Base-by-base conservation (phyloP, 2,797 vertebrate genomes). In the Oreonectes daqikongensis region DNA sequence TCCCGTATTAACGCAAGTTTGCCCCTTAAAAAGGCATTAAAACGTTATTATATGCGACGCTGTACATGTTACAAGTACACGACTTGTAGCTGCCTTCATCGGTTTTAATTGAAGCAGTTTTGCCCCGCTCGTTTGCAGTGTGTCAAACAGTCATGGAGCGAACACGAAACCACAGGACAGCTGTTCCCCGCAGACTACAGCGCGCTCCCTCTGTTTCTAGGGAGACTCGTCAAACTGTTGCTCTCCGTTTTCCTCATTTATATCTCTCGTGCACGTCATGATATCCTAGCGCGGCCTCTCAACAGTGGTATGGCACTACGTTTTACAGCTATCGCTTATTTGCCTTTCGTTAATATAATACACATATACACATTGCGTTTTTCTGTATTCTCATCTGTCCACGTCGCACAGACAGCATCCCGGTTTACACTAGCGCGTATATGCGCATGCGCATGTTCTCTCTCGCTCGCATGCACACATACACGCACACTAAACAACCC, bases 291-390 rank as follows among this genome's bases (percentile, higher is more conserved):
- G 57, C 84, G 4, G 17, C 12, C 70, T 69, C 87, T 87, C 73
- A 74, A 82, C 83, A 78, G 44, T 17, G 32, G 74, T 83, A 63
- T 83, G 85, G 79, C 66, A 72, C 85, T 64, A 1, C 18, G 20
- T 73, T 26, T 14, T 84, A 64, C 76, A 4, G 64, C 80, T 26
- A 69, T 77, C 72, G 61, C 32, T 85, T 87, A 72, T 82, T 81
- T 86, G 20, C 84, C n/a, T 80, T 69, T 61, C 60, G 50, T 79
- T 85, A 82, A 81, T 87, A 85, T n/a, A 87, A 53, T 84, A 85
- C 77, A 60, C 72, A 30, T 78, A 46, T n/a, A 40, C 38, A 46
- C 84, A 66, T 60, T 82, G 71, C 24, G 65, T 57, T 59, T 59
- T n/a, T 55, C n/a, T n/a, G n/a, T n/a, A n/a, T n/a, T n/a, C n/a